Evolutionary conservation across 2,113 vertebrate genomes (phyloP), one percentile per base, ranked within the genome.

Genomic region (human (Homo sapiens)): DNA sequence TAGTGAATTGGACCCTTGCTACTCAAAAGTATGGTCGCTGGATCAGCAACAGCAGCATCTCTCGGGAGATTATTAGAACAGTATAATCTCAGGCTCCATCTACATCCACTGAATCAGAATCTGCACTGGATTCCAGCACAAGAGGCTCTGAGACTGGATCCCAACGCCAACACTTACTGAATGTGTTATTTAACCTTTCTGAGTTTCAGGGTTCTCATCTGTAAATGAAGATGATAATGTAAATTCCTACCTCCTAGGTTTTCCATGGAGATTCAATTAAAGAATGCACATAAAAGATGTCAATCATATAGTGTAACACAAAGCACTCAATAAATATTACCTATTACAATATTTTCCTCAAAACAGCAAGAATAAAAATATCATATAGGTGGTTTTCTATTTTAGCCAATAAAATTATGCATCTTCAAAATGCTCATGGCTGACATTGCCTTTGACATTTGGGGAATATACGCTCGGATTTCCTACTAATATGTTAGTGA

Each of bases 401-500:
- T 79, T 40, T 35, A 79, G 70, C 81, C 81, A 59, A 96, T 79
- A 88, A 66, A 90, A 78, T 57, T 50, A 66, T 32, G 18, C 30
- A 55, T 96, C 70, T 95, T 45, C 5, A 14, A 48, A 78, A 88
- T 0, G 0, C 10, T 91, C 27, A 22, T 50, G 57, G 35, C 55
- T 92, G 25, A 40, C 25, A 61, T 11, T 75, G 40, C 66, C 87
- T 84, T 88, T 59, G 82, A 45, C 30, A 50, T 96, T 97, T 84
- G 16, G 43, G 83, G 79, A 96, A 94, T 78, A 97, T 35, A 25
- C 40, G 48, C 59, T 96, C 13, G 48, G 35, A 75, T 97, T 95
- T 93, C 89, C 43, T 78, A 72, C 95, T 98, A 96, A 87, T 98
- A 96, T 97, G 70, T 97, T 98, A 96, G 93, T 97, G 68, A 75